These are phyloP conservation scores for Crocuta crocuta DNA, from an alignment of 2,113 vertebrate genomes.

Conservation along the genomic window DNA sequence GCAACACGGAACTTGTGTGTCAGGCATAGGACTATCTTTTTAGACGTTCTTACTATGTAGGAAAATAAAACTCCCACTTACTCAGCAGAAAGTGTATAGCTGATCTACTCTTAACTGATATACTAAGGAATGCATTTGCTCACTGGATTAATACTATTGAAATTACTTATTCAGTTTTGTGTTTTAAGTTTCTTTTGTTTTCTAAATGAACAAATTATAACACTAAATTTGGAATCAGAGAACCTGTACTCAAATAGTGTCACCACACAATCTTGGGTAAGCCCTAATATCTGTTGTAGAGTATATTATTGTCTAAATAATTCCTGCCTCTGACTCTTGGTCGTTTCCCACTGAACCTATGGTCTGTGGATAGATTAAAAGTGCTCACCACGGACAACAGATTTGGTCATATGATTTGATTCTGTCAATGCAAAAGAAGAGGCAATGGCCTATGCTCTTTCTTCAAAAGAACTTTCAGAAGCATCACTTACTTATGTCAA, in stretches of 20 bases:
- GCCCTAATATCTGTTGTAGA: neutral
- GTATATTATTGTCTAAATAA: neutral
- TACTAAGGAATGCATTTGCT: neutral
- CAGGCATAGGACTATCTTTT: no score
- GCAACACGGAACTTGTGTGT: neutral
- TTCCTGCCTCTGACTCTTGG: neutral
- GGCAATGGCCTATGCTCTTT: neutral
- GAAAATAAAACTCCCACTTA: neutral
- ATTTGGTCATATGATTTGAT: neutral
- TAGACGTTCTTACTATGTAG: neutral
- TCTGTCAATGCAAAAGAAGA: neutral
- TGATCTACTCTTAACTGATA: neutral
- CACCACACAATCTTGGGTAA: neutral
- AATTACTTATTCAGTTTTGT: neutral
- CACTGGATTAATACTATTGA: neutral
- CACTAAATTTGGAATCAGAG: neutral
- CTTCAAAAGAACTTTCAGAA: neutral
- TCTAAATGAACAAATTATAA: neutral
- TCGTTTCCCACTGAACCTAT: neutral
- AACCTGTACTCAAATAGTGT: neutral
- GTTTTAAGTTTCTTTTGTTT: neutral
- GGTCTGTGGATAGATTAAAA: neutral
- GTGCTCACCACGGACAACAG: rapidly evolving
- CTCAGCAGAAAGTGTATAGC: neutral
- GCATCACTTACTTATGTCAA: neutral